Evolutionary conservation across 1,140 invertebrate genomes (phyloP), one percentile per base, ranked within the genome.

Genomic region (Monochamus saltuarius): DNA sequence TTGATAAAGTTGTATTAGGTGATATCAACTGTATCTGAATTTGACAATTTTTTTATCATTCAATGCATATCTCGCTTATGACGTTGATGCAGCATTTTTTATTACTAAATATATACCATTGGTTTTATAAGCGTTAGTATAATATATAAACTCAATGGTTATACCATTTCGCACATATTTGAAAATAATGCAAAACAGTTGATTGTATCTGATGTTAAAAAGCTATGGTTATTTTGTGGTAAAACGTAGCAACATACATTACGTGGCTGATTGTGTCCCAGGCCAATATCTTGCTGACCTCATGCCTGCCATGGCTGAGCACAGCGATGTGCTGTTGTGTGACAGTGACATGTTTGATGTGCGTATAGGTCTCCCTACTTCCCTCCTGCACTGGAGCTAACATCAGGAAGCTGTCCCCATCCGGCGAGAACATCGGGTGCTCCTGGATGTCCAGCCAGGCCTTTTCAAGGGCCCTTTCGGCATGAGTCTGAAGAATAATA

Each of bases 381-480:
- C 87, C 90, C 71, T 95, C 91, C 68, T 90, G 88, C 17, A 94
- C 86, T 14, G 90, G 85, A 0, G 91, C 86, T 40, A 94, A 82
- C 50, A 94, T 79, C 47, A 96, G 83, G 77, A 95, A 96, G 59
- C 87, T 89, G 71, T 89, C 87, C 1, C 91, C 91, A 71, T 91
- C 88, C 16, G 86, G 84, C 0, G 90, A 86, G 77, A 94, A 95
- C 11, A 94, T 78, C 10, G 93, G 91, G 73, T 90, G 85, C 36
- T 88, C 88, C 73, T 92, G 87, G 11, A 91, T 85, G 63, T 94
- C 90, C 38, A 94, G 79, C 91, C 92, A 94, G 50, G 91, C 85
- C 56, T 89, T 85, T 66, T 91, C 89, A 7, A 87, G 83, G 1
- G 90, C 88, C 54, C 90, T 82, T 72, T 92, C 89, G 7, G 88